Evolutionary conservation across 30 jellyfish, hydroid and myxozoan species (phyloP).

Genomic region (Chrysaora quinquecirrha): DNA sequence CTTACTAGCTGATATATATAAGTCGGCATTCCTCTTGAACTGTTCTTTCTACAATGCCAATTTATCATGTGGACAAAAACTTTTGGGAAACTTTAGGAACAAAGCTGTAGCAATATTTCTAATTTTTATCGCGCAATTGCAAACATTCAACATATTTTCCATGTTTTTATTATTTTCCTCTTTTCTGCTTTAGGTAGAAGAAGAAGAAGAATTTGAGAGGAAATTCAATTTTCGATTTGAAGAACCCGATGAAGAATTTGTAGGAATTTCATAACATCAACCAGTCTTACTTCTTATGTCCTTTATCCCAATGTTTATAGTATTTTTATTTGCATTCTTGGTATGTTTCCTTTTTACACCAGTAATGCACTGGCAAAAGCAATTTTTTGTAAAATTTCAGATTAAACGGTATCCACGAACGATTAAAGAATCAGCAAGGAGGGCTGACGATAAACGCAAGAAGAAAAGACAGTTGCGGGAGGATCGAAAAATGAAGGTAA

Average conservation of each 20-base stretch:
- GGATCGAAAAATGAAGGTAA: constrained; percentile 82
- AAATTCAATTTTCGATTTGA: constrained; percentile 92
- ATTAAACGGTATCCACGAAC: constrained; percentile 91
- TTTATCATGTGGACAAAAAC: too few species aligned
- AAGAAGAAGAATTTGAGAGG: constrained; percentile 89
- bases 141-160: too few species aligned
- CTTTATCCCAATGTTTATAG: too few species aligned
- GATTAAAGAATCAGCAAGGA: constrained; percentile 79
- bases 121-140: too few species aligned
- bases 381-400: constrained; percentile 13
- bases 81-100: too few species aligned
- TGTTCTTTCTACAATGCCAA: too few species aligned
- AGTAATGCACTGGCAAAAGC: background rate
- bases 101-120: too few species aligned
- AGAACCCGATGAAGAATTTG: constrained; percentile 97
- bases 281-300: too few species aligned
- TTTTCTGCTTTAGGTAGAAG: constrained; percentile 40
- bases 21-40: too few species aligned
- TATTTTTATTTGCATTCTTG: too few species aligned
- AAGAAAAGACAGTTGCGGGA: constrained; percentile 83
- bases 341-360: background rate
- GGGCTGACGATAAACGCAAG: constrained; percentile 82
- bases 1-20: too few species aligned
- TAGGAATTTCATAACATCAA: constrained; percentile 57
- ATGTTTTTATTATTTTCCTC: too few species aligned